These are phyloP conservation scores for Heterodera filipjevi DNA, from an alignment of 2,888 invertebrate genomes.

Conservation along the genomic window DNA sequence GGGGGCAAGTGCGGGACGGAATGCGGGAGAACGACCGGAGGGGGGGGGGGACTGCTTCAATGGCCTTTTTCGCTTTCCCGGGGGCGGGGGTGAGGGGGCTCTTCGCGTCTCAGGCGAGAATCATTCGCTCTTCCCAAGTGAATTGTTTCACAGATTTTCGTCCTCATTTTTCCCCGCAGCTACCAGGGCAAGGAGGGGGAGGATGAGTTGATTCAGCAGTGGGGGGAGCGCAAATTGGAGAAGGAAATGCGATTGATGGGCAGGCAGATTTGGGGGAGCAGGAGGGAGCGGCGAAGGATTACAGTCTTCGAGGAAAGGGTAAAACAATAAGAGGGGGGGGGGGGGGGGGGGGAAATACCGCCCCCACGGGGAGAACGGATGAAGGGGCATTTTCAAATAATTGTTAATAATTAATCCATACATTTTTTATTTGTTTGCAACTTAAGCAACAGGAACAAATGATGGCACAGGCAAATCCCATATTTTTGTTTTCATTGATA, in stretches of 20 bases:
- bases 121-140: neutral
- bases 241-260: neutral
- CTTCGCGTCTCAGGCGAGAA: slow-evolving; percentile 4
- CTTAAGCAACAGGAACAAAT: no score
- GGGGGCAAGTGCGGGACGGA: neutral
- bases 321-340: neutral
- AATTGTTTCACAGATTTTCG: neutral
- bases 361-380: neutral
- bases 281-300: neutral
- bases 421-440: no score
- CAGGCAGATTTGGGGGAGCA: no score
- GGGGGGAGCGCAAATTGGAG: slow-evolving; percentile 1
- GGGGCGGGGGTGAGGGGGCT: no score
- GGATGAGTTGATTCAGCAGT: slow-evolving; percentile 18
- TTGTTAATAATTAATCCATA: no score
- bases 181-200: neutral
- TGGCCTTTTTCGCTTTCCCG: slow-evolving; percentile 9
- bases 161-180: neutral
- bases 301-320: slow-evolving; percentile 6
- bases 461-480: no score
- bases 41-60: slow-evolving; percentile 1
- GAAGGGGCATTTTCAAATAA: neutral
- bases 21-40: neutral
- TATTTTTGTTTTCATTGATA: no score
- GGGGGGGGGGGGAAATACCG: neutral